Percentiles rank a stretch among this genome's conserved stretches.
Evolutionary conservation across 2,797 vertebrate genomes (phyloP).

Genomic region (Pipistrellus nathusii): DNA sequence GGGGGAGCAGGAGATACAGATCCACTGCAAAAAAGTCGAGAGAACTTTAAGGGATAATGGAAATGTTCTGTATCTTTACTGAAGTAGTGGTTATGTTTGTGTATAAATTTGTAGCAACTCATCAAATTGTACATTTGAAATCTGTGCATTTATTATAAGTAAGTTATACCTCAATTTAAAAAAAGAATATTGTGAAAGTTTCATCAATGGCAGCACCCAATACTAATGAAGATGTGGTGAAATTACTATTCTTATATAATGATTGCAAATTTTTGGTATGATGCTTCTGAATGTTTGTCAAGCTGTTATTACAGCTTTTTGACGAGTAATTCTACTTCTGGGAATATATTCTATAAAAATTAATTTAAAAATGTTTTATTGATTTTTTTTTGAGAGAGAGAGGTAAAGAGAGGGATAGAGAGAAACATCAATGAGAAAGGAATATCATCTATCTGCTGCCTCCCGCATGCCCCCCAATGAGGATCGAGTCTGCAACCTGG

Average conservation of each 20-base stretch:
- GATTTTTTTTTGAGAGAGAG: too few species aligned
- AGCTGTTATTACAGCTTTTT: background rate
- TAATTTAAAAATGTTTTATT: background rate
- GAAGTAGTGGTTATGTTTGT: background rate
- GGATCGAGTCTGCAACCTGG: too few species aligned
- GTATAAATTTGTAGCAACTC: background rate
- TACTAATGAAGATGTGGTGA: background rate
- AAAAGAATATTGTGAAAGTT: background rate
- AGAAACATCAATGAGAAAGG: too few species aligned
- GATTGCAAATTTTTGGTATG: background rate
- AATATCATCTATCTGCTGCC: too few species aligned
- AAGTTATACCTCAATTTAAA: conserved; percentile 11
- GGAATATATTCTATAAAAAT: background rate
- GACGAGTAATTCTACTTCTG: background rate
- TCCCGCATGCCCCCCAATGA: too few species aligned
- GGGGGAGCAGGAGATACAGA: background rate
- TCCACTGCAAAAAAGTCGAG: background rate
- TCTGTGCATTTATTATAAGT: background rate
- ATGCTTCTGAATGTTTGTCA: background rate
- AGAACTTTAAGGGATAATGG: background rate
- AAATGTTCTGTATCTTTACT: background rate
- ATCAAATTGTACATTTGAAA: background rate
- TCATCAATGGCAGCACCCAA: background rate
- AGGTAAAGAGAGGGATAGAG: too few species aligned
- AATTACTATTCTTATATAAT: background rate